Conservation (phyloP, 1,140 invertebrate genomes). For the Pseudomyrmex sp. region DNA sequence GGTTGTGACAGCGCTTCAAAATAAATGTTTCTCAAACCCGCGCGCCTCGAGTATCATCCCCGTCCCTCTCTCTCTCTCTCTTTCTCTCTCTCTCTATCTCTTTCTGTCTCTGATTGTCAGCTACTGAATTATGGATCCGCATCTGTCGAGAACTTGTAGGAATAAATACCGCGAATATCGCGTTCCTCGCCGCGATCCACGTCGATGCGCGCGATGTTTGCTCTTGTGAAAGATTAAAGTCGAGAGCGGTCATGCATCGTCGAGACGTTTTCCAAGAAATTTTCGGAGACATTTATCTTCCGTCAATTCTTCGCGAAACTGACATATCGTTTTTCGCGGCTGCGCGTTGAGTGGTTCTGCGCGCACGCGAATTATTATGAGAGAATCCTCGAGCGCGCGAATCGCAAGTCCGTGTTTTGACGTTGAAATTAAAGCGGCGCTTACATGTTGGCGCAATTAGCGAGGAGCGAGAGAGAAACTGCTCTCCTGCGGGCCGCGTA, state of each 20-base stretch:
- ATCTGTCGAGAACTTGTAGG: conserved; percentile 52
- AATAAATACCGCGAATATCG: conserved; percentile 54
- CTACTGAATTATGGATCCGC: conserved; percentile 55
- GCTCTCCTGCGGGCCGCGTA: conserved; percentile 1
- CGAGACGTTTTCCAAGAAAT: conserved; percentile 13
- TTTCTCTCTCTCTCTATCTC: too few species aligned
- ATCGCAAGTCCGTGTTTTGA: background rate
- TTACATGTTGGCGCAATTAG: conserved; percentile 2
- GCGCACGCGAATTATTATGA: too few species aligned
- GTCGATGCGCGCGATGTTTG: background rate
- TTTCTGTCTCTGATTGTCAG: conserved; percentile 52
- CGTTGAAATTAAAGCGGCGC: background rate
- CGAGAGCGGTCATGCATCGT: conserved; percentile 2
- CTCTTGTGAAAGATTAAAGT: conserved; percentile 49
- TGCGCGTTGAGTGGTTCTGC: background rate
- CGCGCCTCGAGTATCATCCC: conserved; percentile 19
- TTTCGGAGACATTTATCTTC: conserved; percentile 31
- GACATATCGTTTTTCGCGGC: background rate
- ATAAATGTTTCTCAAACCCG: conserved; percentile 50
- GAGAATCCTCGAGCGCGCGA: background rate
- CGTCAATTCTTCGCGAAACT: conserved; percentile 4
- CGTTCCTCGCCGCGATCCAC: conserved; percentile 1
- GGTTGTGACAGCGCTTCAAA: conserved; percentile 52
- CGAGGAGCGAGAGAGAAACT: background rate
- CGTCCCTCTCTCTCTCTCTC: background rate